Evolutionary conservation across 1,140 invertebrate species (phyloP).

Genomic region (Drosophila chauvacae): DNA sequence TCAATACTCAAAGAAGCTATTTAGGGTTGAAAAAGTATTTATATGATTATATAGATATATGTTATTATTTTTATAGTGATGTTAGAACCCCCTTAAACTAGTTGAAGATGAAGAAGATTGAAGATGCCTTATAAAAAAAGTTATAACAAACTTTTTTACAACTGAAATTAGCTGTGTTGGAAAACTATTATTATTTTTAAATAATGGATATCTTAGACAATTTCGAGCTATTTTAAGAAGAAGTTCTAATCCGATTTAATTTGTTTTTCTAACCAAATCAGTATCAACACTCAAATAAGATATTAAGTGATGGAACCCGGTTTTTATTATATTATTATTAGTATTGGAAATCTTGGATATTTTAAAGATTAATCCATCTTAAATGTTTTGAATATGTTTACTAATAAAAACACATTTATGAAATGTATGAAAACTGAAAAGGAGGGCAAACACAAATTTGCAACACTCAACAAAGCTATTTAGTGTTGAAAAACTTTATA

Average conservation of each 20-base stretch:
- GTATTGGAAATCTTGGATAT: neutral
- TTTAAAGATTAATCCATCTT: neutral
- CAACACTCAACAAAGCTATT: neutral
- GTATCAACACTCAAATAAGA: neutral
- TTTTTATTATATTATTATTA: neutral
- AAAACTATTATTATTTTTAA: neutral
- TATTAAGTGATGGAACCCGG: neutral
- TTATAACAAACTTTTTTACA: neutral
- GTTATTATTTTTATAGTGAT: neutral
- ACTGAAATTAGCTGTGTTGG: neutral
- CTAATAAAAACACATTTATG: too few species aligned
- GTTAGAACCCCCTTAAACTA: neutral
- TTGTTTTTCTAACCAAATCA: neutral
- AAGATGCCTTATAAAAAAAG: accelerated
- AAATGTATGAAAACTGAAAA: too few species aligned
- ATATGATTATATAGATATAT: too few species aligned
- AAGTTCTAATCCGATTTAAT: neutral
- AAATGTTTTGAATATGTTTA: neutral
- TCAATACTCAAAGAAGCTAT: neutral
- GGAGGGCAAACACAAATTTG: neutral
- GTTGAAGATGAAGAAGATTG: neutral
- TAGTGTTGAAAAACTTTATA: neutral
- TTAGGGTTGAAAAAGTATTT: neutral
- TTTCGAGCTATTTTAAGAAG: too few species aligned
- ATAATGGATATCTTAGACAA: neutral